Percentiles rank a stretch among this genome's conserved stretches.
These are phyloP conservation scores for Frankliniella intonsa DNA, from an alignment of 2,888 invertebrate species.

Conservation along the genomic window DNA sequence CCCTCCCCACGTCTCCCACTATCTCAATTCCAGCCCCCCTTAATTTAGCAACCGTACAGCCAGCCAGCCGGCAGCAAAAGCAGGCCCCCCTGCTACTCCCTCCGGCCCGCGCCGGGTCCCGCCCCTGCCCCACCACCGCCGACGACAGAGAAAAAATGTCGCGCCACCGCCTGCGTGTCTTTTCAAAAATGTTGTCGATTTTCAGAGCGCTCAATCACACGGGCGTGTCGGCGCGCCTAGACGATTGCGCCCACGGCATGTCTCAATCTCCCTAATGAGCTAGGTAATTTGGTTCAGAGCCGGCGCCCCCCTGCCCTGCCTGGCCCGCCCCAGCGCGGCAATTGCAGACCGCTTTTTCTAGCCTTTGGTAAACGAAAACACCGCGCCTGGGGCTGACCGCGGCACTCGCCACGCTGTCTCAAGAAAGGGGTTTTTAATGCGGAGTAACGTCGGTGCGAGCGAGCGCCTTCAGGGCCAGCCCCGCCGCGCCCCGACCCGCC, in stretches of 20 bases:
- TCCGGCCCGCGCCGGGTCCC: too few species aligned
- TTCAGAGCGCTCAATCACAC: conserved; percentile 13
- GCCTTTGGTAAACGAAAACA: too few species aligned
- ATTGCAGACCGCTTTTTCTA: too few species aligned
- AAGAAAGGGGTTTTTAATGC: too few species aligned
- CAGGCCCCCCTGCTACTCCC: too few species aligned
- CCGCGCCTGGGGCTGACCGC: too few species aligned
- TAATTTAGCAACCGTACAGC: conserved; percentile 20
- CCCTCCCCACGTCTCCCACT: background rate
- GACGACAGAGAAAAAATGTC: conserved; percentile 16
- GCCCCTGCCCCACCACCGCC: background rate
- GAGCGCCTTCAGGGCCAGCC: too few species aligned
- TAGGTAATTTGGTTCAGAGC: background rate
- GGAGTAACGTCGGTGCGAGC: too few species aligned
- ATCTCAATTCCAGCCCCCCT: conserved; percentile 5
- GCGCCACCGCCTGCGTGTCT: background rate
- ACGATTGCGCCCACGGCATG: conserved; percentile 21
- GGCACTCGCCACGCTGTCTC: too few species aligned
- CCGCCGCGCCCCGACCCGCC: background rate
- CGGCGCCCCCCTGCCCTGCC: background rate
- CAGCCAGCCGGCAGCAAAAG: too few species aligned
- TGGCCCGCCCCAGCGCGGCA: background rate
- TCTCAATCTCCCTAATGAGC: conserved; percentile 20
- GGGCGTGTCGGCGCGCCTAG: background rate
- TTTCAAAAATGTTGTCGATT: conserved; percentile 23